These are phyloP conservation scores for Leucoptera coffeella DNA, from an alignment of 2,888 invertebrate genomes.

Conservation along the genomic window DNA sequence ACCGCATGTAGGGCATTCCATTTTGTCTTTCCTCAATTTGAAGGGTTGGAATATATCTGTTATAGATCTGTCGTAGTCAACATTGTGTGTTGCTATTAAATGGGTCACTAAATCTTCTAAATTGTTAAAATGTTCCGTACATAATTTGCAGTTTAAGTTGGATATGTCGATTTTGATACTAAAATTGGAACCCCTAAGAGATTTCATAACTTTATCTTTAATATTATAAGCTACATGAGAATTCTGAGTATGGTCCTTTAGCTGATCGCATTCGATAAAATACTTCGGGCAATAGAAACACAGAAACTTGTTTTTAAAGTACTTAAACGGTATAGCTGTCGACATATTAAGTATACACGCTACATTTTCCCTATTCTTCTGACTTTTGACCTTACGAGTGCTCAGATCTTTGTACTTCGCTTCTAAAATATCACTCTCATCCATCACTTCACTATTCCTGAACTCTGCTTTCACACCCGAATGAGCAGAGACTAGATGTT, in stretches of 20 bases:
- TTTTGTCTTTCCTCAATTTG: slow-evolving; percentile 11
- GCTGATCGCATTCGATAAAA: slow-evolving; percentile 10
- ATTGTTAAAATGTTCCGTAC: slow-evolving; percentile 9
- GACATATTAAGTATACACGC: slow-evolving; percentile 11
- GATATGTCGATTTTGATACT: slow-evolving; percentile 13
- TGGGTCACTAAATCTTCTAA: slow-evolving; percentile 11
- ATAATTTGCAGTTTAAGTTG: slow-evolving; percentile 12
- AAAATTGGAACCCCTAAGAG: slow-evolving; percentile 10
- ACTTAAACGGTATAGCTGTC: slow-evolving; percentile 17
- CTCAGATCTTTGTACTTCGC: slow-evolving; percentile 2
- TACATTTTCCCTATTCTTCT: slow-evolving; percentile 8
- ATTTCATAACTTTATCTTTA: slow-evolving; percentile 10
- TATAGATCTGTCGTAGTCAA: slow-evolving; percentile 10
- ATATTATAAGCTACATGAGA: slow-evolving; percentile 6
- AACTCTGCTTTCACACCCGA: slow-evolving; percentile 1
- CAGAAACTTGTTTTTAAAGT: slow-evolving; percentile 13
- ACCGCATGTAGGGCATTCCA: slow-evolving; percentile 11
- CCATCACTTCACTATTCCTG: background rate
- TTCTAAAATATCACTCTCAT: slow-evolving; percentile 4
- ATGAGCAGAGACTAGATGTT: slow-evolving; percentile 3
- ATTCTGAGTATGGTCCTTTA: slow-evolving; percentile 11
- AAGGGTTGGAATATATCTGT: slow-evolving; percentile 10
- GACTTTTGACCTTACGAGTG: slow-evolving; percentile 3
- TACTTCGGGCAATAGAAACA: slow-evolving; percentile 16
- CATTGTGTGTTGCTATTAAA: slow-evolving; percentile 10